Conservation (phyloP, 2,888 invertebrate genomes). For the Amblyjoppa proteus region DNA sequence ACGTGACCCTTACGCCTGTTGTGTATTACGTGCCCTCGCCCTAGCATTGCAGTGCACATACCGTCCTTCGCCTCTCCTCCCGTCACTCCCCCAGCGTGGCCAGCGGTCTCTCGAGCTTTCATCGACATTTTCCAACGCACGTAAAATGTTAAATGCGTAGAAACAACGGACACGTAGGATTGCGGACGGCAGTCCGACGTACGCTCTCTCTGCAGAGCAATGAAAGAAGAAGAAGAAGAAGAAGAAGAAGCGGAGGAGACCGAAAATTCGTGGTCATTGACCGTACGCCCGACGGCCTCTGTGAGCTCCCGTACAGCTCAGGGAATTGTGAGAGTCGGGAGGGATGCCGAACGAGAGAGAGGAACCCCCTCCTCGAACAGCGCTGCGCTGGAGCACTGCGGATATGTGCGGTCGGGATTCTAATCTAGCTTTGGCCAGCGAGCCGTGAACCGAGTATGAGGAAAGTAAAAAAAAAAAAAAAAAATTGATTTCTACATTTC, state of each 20-base stretch:
- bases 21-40: slow-evolving; percentile 35
- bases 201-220: not conserved
- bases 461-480: not conserved
- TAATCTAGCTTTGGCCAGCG: not conserved
- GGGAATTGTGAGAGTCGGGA: slow-evolving; percentile 8
- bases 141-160: slow-evolving; percentile 32
- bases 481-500: not conserved
- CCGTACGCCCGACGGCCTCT: slow-evolving; percentile 38
- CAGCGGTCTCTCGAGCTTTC: slow-evolving; percentile 43
- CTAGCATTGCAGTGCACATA: slow-evolving; percentile 34
- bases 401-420: slow-evolving; percentile 5
- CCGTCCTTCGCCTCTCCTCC: slow-evolving; percentile 14
- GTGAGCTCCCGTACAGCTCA: slow-evolving; percentile 14
- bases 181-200: slow-evolving; percentile 4
- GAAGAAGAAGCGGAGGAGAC: slow-evolving; percentile 21
- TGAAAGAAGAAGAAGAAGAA: not conserved
- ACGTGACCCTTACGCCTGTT: slow-evolving; percentile 41
- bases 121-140: slow-evolving; percentile 21
- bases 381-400: slow-evolving; percentile 16
- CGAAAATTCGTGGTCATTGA: slow-evolving; percentile 59
- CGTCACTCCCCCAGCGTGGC: slow-evolving; percentile 10
- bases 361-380: slow-evolving; percentile 25
- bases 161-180: slow-evolving; percentile 6
- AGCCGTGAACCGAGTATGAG: not conserved
- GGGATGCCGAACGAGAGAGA: slow-evolving; percentile 35